A percentile compares a stretch with the other conserved stretches of the same genome.
phyloP scores from a whole-genome alignment of 2,113 vertebrate genomes.

The Aramus guarauna region DNA sequence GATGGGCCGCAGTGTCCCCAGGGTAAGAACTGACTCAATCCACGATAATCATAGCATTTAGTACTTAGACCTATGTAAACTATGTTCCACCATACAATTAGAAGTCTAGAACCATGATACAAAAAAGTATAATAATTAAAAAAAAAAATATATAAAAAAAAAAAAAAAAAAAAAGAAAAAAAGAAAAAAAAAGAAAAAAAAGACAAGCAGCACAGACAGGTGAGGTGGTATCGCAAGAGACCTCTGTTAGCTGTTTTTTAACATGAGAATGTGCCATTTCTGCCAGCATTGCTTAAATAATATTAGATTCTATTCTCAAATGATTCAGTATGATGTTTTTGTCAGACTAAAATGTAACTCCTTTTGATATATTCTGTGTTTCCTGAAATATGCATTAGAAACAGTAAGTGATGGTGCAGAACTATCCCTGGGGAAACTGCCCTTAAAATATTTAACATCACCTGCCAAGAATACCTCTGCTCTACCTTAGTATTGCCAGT shows the following conservation, averaged over 20 bases:
- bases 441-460: conserved; percentile 5
- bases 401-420: neutral
- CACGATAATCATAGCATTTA: neutral
- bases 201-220: neutral
- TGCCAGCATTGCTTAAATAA: neutral
- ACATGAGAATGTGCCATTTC: neutral
- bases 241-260: neutral
- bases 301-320: neutral
- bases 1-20: no score
- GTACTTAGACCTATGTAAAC: neutral
- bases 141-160: neutral
- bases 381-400: conserved; percentile 11
- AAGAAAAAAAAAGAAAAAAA: no score
- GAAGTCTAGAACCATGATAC: neutral
- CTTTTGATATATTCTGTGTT: neutral
- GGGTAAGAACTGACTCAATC: neutral
- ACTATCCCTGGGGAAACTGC: neutral
- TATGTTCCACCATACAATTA: neutral
- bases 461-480: neutral
- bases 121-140: neutral
- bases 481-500: neutral
- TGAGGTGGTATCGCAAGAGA: neutral
- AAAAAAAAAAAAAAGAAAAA: no score
- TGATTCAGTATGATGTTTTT: neutral
- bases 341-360: neutral